A percentile compares a stretch with the other conserved stretches of the same genome.
phyloP scores from a whole-genome alignment of 23 tunicate species.

The Halocynthia aurantium region DNA sequence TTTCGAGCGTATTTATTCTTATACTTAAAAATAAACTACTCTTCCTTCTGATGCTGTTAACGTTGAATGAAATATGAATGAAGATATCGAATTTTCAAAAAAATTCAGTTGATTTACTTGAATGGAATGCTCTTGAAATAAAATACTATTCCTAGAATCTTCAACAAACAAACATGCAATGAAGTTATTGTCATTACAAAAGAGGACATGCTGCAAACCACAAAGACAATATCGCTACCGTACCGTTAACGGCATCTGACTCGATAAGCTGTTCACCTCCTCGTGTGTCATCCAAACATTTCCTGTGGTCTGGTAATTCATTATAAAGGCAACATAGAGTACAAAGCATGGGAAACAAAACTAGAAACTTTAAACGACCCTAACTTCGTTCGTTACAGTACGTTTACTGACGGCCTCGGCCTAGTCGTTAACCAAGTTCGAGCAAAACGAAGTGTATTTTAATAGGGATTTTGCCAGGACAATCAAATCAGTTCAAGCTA shows the following conservation, averaged over 20 bases:
- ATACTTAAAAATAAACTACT: too few relatives aligned
- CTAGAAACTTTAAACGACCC: neutral
- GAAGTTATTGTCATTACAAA: neutral
- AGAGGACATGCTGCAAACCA: neutral
- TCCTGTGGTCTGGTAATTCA: slow-evolving; percentile 76
- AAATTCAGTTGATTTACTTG: too few relatives aligned
- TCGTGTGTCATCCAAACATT: slow-evolving; percentile 97
- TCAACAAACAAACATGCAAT: neutral
- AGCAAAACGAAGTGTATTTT: too few relatives aligned
- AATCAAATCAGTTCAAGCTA: too few relatives aligned
- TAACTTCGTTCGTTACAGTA: neutral
- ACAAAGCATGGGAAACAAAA: too few relatives aligned
- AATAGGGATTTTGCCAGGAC: too few relatives aligned
- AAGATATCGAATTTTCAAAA: too few relatives aligned
- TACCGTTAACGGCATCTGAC: slow-evolving; percentile 38
- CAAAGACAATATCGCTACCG: neutral
- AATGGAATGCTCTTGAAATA: neutral
- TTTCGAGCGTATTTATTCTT: too few relatives aligned
- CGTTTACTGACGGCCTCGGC: neutral
- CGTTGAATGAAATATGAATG: too few relatives aligned
- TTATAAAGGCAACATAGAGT: too few relatives aligned
- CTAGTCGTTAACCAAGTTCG: too few relatives aligned
- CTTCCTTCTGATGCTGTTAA: too few relatives aligned
- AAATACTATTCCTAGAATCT: neutral
- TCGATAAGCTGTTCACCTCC: slow-evolving; percentile 67